Percentiles rank a stretch among this genome's conserved stretches.
These are phyloP conservation scores for Volucella inflata DNA, from an alignment of 2,888 invertebrate species.

Conservation along the genomic window DNA sequence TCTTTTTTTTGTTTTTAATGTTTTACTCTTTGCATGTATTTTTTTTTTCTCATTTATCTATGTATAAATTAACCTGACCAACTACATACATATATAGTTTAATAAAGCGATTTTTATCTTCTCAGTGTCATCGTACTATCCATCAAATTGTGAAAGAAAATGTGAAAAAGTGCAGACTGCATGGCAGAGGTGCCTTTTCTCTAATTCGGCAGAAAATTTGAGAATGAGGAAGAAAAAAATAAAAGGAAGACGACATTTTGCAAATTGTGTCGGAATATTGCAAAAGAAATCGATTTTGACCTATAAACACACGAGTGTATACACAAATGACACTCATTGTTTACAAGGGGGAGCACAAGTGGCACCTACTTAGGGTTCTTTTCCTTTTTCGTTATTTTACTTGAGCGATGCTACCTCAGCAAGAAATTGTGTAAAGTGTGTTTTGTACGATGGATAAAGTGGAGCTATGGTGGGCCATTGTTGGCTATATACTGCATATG, in stretches of 20 bases:
- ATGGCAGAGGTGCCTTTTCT: background rate
- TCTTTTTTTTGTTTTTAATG: slow-evolving; percentile 7
- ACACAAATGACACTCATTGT: slow-evolving; percentile 75
- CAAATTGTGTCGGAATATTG: slow-evolving; percentile 12
- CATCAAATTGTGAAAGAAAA: background rate
- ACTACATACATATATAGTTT: too few relatives aligned
- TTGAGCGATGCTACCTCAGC: slow-evolving; percentile 49
- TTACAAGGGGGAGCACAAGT: slow-evolving; percentile 74
- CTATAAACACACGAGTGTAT: slow-evolving; percentile 73
- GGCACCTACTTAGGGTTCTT: slow-evolving; percentile 69
- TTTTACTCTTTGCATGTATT: slow-evolving; percentile 9
- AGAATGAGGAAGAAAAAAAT: background rate
- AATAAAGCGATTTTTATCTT: too few relatives aligned
- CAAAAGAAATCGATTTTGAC: slow-evolving; percentile 73
- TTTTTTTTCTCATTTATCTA: too few relatives aligned
- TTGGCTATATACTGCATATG: too few relatives aligned
- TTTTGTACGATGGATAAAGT: slow-evolving; percentile 7
- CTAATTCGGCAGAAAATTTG: background rate
- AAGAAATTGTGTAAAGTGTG: slow-evolving; percentile 49
- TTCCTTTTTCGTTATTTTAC: slow-evolving; percentile 34
- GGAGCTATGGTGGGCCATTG: too few relatives aligned
- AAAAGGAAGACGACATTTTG: background rate
- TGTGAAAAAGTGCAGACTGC: background rate
- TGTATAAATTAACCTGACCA: too few relatives aligned
- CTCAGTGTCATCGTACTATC: too few relatives aligned